Conservation (phyloP, 92 coral and sea anemone genomes). For the Muricea muricata region DNA sequence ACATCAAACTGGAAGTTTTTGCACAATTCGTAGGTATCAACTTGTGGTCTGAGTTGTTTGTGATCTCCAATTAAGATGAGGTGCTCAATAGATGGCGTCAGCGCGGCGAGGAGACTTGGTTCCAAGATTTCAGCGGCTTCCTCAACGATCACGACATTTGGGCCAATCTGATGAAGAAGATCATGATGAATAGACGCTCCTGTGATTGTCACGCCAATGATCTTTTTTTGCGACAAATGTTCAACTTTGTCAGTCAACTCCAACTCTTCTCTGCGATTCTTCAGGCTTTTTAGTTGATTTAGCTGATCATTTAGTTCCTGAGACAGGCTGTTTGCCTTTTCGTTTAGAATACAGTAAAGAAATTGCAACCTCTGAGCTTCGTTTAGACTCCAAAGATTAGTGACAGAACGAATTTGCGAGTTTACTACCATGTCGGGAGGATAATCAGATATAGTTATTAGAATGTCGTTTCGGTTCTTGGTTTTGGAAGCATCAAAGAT, state of each 20-base stretch:
- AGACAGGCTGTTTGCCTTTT: background rate
- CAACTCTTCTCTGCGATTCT: background rate
- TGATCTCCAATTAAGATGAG: constrained; percentile 74
- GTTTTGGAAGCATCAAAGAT: background rate
- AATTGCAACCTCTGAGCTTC: constrained; percentile 37
- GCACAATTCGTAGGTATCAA: constrained; percentile 57
- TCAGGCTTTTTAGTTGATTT: background rate
- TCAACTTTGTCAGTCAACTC: constrained; percentile 9
- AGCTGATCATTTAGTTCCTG: constrained; percentile 3
- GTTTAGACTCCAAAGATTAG: constrained; percentile 31
- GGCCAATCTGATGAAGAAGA: constrained; percentile 49
- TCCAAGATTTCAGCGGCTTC: constrained; percentile 78
- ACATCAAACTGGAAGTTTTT: constrained; percentile 55
- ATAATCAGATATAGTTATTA: constrained; percentile 13
- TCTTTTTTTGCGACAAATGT: constrained; percentile 24
- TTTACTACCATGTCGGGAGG: constrained; percentile 38
- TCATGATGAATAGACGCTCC: constrained; percentile 67
- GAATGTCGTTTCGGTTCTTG: background rate
- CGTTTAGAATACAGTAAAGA: constrained; percentile 10
- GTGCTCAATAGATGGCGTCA: constrained; percentile 67
- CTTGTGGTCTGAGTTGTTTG: constrained; percentile 71
- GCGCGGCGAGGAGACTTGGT: constrained; percentile 64
- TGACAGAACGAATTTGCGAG: constrained; percentile 19
- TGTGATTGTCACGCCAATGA: constrained; percentile 24
- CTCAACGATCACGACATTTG: constrained; percentile 66